Evolutionary conservation across 2,888 invertebrate genomes (phyloP).

Genomic region (Flexamia atlantica): DNA sequence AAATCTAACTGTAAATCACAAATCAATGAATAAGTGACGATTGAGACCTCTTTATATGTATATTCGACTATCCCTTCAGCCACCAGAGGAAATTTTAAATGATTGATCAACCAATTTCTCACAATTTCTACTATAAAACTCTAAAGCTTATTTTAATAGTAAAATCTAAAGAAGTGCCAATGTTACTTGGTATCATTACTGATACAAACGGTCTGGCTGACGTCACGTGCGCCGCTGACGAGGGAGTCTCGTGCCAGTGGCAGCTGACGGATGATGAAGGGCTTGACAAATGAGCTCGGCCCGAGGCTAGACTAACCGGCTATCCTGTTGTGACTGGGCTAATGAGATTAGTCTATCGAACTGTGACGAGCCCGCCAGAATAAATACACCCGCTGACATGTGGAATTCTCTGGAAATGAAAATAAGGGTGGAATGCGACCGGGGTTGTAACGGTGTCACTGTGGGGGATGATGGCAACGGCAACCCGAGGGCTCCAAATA

Average conservation of each 20-base stretch:
- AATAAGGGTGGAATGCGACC: slow-evolving; percentile 53
- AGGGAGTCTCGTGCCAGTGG: not conserved
- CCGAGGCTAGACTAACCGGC: not conserved
- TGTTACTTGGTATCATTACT: too few species aligned
- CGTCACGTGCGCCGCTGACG: too few species aligned
- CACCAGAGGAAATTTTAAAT: too few species aligned
- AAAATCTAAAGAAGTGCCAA: too few species aligned
- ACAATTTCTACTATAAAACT: too few species aligned
- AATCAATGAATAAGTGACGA: too few species aligned
- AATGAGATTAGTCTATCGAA: slow-evolving; percentile 29
- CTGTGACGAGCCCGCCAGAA: slow-evolving; percentile 49
- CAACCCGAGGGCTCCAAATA: not conserved
- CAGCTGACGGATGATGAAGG: not conserved
- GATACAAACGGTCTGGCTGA: too few species aligned
- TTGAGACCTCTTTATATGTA: too few species aligned
- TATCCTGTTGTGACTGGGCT: slow-evolving; percentile 19
- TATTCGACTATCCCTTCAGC: too few species aligned
- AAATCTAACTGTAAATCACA: too few species aligned
- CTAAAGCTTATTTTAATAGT: too few species aligned
- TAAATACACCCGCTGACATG: slow-evolving; percentile 41
- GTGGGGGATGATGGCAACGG: slow-evolving; percentile 36
- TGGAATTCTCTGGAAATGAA: slow-evolving; percentile 52
- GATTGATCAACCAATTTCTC: too few species aligned
- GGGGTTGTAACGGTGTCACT: slow-evolving; percentile 39
- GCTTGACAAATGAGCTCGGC: slow-evolving; percentile 22